phyloP scores from a whole-genome alignment of 2,888 invertebrate genomes.

The Mesodorylaimus sp. region DNA sequence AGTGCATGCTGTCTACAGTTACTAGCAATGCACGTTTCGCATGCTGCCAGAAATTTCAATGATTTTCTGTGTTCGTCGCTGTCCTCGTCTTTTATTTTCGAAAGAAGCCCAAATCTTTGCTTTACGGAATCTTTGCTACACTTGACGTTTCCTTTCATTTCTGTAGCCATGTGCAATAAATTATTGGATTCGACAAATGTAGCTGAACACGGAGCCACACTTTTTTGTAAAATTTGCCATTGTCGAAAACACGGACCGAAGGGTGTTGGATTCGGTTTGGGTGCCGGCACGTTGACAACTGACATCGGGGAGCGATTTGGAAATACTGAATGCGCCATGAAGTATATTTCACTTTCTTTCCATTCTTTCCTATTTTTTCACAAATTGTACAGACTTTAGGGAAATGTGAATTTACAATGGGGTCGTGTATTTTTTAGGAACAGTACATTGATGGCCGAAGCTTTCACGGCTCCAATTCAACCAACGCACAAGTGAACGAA shows the following conservation, averaged over 20 bases:
- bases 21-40: too few relatives aligned
- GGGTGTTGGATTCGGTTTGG: constrained; percentile 93
- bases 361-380: too few relatives aligned
- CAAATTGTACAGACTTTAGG: too few relatives aligned
- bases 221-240: constrained; percentile 81
- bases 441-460: constrained; percentile 28
- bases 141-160: too few relatives aligned
- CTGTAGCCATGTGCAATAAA: constrained; percentile 56
- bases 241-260: constrained; percentile 90
- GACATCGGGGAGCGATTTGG: constrained; percentile 76
- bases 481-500: constrained; percentile 19
- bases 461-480: constrained; percentile 28
- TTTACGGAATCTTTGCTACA: too few relatives aligned
- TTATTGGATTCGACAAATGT: constrained; percentile 83
- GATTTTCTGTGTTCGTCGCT: too few relatives aligned
- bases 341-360: too few relatives aligned
- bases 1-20: too few relatives aligned
- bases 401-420: too few relatives aligned
- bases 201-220: constrained; percentile 72
- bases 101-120: too few relatives aligned
- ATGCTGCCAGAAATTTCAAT: too few relatives aligned
- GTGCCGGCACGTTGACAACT: constrained; percentile 90
- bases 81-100: too few relatives aligned
- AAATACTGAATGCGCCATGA: constrained; percentile 5
- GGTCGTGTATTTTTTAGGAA: constrained; percentile 21